Conservation (phyloP, 2,113 vertebrate species). For the Ibidorhyncha struthersii region DNA sequence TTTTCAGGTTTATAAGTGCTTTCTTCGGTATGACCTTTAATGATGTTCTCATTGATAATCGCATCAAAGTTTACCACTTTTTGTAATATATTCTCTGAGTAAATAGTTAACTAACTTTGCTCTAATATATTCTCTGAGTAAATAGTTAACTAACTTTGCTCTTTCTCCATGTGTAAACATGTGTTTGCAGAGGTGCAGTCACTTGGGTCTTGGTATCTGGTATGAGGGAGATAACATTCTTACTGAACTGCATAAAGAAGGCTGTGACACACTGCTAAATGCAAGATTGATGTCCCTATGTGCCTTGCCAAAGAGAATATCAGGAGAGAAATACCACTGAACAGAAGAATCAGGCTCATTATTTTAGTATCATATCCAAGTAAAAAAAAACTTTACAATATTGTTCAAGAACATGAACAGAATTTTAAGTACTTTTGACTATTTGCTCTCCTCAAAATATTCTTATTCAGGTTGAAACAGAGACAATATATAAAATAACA, state of each 20-base stretch:
- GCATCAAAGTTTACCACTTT: background rate
- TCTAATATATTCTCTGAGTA: background rate
- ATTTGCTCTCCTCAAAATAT: background rate
- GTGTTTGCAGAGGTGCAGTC: background rate
- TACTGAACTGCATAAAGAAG: background rate
- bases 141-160: background rate
- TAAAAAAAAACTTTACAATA: background rate
- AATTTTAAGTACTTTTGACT: background rate
- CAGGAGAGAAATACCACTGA: background rate
- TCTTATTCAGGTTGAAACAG: background rate
- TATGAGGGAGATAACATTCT: background rate
- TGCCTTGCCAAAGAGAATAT: background rate
- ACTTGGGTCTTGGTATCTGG: background rate
- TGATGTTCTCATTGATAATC: background rate
- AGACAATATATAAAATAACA: background rate
- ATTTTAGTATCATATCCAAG: background rate
- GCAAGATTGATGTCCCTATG: background rate
- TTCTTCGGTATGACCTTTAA: background rate
- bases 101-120: background rate
- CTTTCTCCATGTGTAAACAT: background rate
- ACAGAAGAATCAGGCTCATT: background rate
- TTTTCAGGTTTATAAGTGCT: background rate
- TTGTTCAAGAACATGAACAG: background rate
- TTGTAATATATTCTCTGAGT: background rate
- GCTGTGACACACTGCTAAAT: background rate